Evolutionary conservation across 2,113 vertebrate species (phyloP), one percentile per base, ranked within the genome.

Genomic region (Elaphurus davidianus): DNA sequence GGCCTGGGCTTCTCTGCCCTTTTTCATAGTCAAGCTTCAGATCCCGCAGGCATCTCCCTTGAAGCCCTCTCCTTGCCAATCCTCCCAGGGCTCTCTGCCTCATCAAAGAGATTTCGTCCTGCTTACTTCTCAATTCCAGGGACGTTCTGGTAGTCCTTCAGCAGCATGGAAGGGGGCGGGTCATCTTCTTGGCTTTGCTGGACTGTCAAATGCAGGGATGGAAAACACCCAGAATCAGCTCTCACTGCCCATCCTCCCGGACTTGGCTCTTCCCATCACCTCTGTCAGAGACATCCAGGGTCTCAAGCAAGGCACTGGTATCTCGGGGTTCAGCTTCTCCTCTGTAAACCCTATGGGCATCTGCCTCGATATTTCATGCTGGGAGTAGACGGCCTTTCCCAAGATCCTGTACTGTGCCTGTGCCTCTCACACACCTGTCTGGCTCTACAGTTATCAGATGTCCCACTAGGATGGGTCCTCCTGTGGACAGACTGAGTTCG

Each of bases 141-240:
- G 95, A 99, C 93, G 2, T 98, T 98, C 50, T 98, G 96, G 92
- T 99, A 99, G 47, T 99, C 99, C 96, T 98, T 99, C 99, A 99
- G 99, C 98, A 99, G 97, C 97, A 98, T 98, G 4, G 99, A 99
- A 52, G 99, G 98, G 47, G 99, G 95, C 11, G 99, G 99, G 93
- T 99, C 99, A 96, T 99, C 98, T 60, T 99, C 98, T 28, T 99
- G 99, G 98, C 99, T 99, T 81, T 98, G 98, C 60, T 87, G 91
- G n/a, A 90, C 99, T 99, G 78, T 52, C 95, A 96, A 54, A 55
- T 33, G 81, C 11, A 92, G 25, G 67, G 45, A 96, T 47, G 30
- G 81, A 87, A 96, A 91, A 93, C 40, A 97, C 16, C 5, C 36
- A 78, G 55, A 57, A 23, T 98, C 64, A 98, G 43, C 21, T 91